Base-by-base conservation (phyloP, 64 coral and sea anemone species). In the Exaiptasia diaphana region DNA sequence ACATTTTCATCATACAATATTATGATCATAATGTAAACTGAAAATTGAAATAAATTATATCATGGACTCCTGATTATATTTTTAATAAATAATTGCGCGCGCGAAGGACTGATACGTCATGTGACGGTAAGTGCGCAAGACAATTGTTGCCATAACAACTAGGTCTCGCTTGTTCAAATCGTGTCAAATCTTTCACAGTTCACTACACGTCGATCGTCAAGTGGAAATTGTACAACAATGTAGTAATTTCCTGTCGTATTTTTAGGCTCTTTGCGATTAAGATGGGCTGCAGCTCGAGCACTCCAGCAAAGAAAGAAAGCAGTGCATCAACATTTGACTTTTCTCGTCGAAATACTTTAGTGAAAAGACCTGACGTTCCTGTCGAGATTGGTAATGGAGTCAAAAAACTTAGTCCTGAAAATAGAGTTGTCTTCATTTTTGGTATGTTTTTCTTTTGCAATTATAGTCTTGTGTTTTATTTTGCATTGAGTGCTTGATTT, bases 221-320 rank as follows among this genome's bases (percentile, higher is more conserved):
- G n/a, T n/a, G n/a, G n/a, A n/a, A n/a, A n/a, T n/a, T n/a, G n/a
- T n/a, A n/a, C n/a, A n/a, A n/a, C n/a, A 65, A 65, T 65, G 61
- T 65, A 13, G 61, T 65, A 35, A 65, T 65, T 65, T 64, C 38
- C 61, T 64, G n/a, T 17, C 61, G 38, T 5, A 34, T 64, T 64
- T 65, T 65, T 20, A 65, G 61, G 30, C 61, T 65, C 18, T 73
- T 64, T 17, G 5, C 6, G 20, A 3, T 2, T 45, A 78, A 57
- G 53, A 94, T 94, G 91, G 91, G 91, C 67, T 94, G 91, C 35
- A 86, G 79, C 50, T 23, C 53, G 62, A 94, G 91, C 44, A 89
- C 86, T 1, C 14, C 53, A 24, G 46, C 8, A 28, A 29, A 79
- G 30, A 64, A 82, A 23, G 52, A 70, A 32, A 33, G n/a, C 5